These are phyloP conservation scores for Euclidia mi DNA, from an alignment of 2,888 invertebrate species.

Conservation along the genomic window DNA sequence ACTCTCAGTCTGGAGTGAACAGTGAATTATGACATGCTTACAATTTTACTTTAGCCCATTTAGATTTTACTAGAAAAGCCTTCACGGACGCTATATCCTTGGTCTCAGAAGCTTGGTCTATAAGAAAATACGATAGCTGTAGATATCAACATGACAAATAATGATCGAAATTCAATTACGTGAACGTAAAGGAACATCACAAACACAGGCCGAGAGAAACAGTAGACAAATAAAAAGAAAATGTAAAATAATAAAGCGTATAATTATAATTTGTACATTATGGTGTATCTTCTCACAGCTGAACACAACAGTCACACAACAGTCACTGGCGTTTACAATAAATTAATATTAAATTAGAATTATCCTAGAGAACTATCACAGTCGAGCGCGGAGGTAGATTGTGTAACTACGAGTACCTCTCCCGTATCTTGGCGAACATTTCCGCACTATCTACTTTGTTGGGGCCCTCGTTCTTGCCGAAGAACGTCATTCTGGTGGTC, in stretches of 20 bases:
- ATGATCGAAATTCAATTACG: neutral
- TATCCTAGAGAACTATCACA: constrained; percentile 62
- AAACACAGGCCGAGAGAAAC: neutral
- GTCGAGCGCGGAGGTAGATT: constrained; percentile 41
- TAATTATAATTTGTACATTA: constrained; percentile 47
- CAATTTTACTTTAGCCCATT: neutral
- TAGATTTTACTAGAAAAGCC: constrained; percentile 6
- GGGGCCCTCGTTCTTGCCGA: constrained; percentile 86
- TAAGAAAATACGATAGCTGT: too few species aligned
- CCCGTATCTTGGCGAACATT: constrained; percentile 83
- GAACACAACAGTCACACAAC: constrained; percentile 21
- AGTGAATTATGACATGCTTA: constrained; percentile 10
- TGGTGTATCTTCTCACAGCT: constrained; percentile 32
- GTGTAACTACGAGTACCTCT: constrained; percentile 75
- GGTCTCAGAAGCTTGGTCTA: too few species aligned
- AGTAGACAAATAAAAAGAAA: constrained; percentile 11
- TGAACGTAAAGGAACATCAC: neutral
- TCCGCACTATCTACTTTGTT: constrained; percentile 84
- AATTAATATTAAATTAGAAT: constrained; percentile 44
- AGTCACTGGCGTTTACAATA: constrained; percentile 49
- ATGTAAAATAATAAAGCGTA: constrained; percentile 10
- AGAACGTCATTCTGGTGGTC: constrained; percentile 90
- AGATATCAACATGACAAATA: too few species aligned
- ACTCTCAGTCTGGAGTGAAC: constrained; percentile 1
- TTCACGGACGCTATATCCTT: neutral